Evolutionary conservation across 2,888 invertebrate genomes (phyloP).

Genomic region (Pherbina coryleti): DNA sequence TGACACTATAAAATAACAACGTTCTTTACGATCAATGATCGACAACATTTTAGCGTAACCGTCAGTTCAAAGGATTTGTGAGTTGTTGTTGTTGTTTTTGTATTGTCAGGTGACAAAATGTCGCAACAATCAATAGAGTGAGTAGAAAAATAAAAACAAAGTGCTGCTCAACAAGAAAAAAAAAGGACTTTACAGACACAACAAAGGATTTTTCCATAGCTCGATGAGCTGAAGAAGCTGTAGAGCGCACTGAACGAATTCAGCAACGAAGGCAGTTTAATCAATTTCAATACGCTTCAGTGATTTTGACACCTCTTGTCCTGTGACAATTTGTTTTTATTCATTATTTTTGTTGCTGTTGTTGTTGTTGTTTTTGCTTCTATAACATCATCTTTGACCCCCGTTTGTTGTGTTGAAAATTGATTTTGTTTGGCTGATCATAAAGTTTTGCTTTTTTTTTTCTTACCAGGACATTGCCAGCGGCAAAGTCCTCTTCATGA

Average conservation of each 20-base stretch:
- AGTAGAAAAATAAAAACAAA: conserved; percentile 5
- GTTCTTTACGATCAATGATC: conserved; percentile 29
- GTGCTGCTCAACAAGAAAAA: conserved; percentile 8
- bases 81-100: conserved; percentile 18
- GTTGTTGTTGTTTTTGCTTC: not conserved
- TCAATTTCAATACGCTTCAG: conserved; percentile 60
- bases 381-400: not conserved
- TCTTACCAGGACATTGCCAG: not conserved
- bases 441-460: not conserved
- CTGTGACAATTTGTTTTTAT: not conserved
- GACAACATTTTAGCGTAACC: not conserved
- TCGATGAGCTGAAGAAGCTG: conserved; percentile 15
- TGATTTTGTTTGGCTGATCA: conserved; percentile 31
- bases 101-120: conserved; percentile 53
- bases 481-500: not conserved
- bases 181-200: conserved; percentile 32
- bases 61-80: not conserved
- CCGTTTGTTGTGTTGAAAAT: not conserved
- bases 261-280: conserved; percentile 48
- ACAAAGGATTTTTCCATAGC: conserved; percentile 41
- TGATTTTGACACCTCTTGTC: conserved; percentile 58
- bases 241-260: not conserved
- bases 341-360: not conserved
- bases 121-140: conserved; percentile 26
- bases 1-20: conserved; percentile 18